Percentiles rank a stretch among this genome's conserved stretches.
phyloP scores from a whole-genome alignment of 1,140 invertebrate genomes.

The Papilio polyxenes region DNA sequence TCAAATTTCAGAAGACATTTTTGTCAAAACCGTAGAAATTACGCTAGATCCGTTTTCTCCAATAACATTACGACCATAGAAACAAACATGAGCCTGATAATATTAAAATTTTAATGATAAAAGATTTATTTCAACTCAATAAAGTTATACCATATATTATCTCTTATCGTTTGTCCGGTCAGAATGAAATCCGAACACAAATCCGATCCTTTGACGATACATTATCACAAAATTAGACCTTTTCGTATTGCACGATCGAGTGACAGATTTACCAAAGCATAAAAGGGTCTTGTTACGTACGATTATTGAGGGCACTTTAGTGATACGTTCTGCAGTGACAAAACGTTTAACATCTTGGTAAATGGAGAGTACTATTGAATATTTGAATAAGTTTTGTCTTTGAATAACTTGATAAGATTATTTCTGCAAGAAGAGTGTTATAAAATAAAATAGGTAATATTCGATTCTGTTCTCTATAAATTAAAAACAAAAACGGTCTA shows the following conservation, averaged over 20 bases:
- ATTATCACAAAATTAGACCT: conserved; percentile 64
- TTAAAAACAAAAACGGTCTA: too few relatives aligned
- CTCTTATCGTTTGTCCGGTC: conserved; percentile 48
- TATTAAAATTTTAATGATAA: neutral
- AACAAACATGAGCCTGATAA: neutral
- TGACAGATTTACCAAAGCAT: conserved; percentile 70
- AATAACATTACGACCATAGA: neutral
- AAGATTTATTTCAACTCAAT: neutral
- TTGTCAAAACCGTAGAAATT: neutral
- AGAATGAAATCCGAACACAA: conserved; percentile 62
- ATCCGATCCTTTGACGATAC: conserved; percentile 70
- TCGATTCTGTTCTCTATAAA: too few relatives aligned
- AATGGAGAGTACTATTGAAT: neutral
- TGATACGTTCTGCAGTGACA: conserved; percentile 38
- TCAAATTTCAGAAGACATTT: neutral
- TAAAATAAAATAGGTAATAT: too few relatives aligned
- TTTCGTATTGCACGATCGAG: conserved; percentile 57
- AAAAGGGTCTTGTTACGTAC: conserved; percentile 48
- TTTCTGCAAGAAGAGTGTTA: too few relatives aligned
- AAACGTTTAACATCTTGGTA: neutral
- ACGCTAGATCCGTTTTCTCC: neutral
- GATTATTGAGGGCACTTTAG: conserved; percentile 52
- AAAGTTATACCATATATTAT: neutral
- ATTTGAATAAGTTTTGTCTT: too few relatives aligned
- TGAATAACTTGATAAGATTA: too few relatives aligned